These are phyloP conservation scores for Spea hammondii DNA, from an alignment of 2,797 vertebrate species.

Conservation along the genomic window DNA sequence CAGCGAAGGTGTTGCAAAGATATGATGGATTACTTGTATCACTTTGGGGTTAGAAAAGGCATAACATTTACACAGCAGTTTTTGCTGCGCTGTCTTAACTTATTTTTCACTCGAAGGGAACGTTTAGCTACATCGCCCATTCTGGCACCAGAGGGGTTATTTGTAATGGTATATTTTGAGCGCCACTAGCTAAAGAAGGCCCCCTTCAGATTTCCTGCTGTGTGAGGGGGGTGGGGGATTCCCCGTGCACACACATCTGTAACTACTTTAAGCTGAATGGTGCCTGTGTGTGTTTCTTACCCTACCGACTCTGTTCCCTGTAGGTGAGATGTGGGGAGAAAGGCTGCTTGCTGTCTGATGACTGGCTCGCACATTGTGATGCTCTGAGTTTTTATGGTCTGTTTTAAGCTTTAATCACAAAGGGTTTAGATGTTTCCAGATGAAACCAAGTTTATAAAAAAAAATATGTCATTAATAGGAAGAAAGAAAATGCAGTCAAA, in stretches of 20 bases:
- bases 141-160: conserved; percentile 42
- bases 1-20: background rate
- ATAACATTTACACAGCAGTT: background rate
- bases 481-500: background rate
- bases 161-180: conserved; percentile 44
- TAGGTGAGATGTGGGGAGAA: conserved; percentile 39
- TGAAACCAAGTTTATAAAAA: no score
- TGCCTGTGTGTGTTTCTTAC: conserved; percentile 41
- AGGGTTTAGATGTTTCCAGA: background rate
- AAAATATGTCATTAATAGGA: no score
- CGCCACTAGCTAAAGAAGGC: conserved; percentile 43
- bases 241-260: conserved; percentile 52
- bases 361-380: conserved; percentile 2
- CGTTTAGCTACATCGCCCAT: background rate
- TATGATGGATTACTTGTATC: background rate
- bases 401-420: background rate
- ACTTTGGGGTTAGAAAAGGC: background rate
- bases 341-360: conserved; percentile 6
- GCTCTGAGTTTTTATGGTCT: background rate
- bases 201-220: conserved; percentile 51
- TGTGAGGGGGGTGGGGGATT: conserved; percentile 44
- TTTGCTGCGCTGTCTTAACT: conserved; percentile 16
- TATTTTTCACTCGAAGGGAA: conserved; percentile 5
- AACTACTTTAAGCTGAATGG: conserved; percentile 49
- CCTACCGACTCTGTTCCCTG: conserved; percentile 44